Evolutionary conservation across 1,140 invertebrate species (phyloP), one percentile per base, ranked within the genome.

Genomic region (Orchestia grillus): DNA sequence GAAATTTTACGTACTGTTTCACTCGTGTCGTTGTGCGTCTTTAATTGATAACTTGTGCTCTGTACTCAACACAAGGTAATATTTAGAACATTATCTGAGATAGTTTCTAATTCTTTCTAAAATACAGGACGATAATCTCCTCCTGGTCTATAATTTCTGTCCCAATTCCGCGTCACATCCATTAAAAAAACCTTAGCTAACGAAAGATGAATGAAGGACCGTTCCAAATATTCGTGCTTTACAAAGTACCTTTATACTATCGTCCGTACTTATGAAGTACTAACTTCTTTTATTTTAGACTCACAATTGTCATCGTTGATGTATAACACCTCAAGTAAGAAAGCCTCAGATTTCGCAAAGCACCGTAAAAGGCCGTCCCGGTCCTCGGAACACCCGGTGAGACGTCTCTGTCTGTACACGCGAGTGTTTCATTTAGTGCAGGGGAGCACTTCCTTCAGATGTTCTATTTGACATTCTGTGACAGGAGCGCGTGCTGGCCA

Each of bases 391-490:
- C 62, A 77, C 62, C 11, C 28, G 11, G 62, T 77, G 62, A 77
- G 62, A 77, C 88, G 88, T 90, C 88, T 42, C 43, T 41, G 88
- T 90, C 43, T 44, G 43, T 44, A 94, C 92, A 94, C 92, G 92
- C 92, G 44, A 94, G 92, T 44, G 44, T 47, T 94, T 94, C 92
- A 94, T 94, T 94, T 94, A 44, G 92, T 47, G 92, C 43, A 94
- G 92, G 92, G 44, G 44, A 47, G 43, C 92, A 44, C 92, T 94
- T 94, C 92, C 92, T 44, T 94, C 92, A 94, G 92, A 94, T 45
- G 92, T 94, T 94, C 92, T 94, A 94, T 94, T 94, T 94, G 92
- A 94, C 92, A 94, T 94, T 94, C 92, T 44, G 92, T 47, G 92
- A 94, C 92, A 94, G 92, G 92, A 94, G 92, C 92, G 43, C 92